Percentiles rank a stretch among this genome's conserved stretches.
These are phyloP conservation scores for Melanostoma scalare DNA, from an alignment of 2,888 invertebrate genomes.

Conservation along the genomic window DNA sequence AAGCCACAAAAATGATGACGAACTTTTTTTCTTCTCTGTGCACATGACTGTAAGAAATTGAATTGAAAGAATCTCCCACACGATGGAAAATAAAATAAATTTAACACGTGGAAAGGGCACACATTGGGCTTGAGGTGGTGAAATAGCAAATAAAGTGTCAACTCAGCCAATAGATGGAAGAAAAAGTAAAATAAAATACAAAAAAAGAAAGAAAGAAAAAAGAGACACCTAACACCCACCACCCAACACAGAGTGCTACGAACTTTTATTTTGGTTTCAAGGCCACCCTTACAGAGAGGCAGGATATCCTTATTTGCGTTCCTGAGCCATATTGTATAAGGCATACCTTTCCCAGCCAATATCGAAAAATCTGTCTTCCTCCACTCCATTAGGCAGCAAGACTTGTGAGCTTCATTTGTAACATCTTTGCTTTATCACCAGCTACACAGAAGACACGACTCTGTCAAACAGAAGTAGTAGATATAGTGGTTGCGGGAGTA, in stretches of 20 bases:
- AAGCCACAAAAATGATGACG: too few relatives aligned
- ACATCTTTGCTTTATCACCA: slow-evolving; percentile 9
- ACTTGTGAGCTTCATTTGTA: slow-evolving; percentile 19
- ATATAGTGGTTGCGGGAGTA: background rate
- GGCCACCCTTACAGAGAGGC: background rate
- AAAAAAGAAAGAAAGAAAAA: background rate
- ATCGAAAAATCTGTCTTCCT: slow-evolving; percentile 29
- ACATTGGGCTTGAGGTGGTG: slow-evolving; percentile 8
- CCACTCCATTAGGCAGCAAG: slow-evolving; percentile 20
- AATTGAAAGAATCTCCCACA: too few relatives aligned
- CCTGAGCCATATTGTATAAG: slow-evolving; percentile 10
- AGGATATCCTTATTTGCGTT: slow-evolving; percentile 27
- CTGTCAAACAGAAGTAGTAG: background rate
- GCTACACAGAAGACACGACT: slow-evolving; percentile 1
- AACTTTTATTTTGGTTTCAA: slow-evolving; percentile 32
- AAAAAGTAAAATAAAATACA: background rate
- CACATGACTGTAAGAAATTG: too few relatives aligned
- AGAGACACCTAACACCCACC: background rate
- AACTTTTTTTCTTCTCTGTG: too few relatives aligned
- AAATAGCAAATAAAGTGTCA: slow-evolving; percentile 26
- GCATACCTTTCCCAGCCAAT: slow-evolving; percentile 30
- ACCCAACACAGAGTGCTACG: background rate
- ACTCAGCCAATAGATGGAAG: background rate
- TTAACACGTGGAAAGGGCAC: background rate
- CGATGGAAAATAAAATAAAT: too few relatives aligned